Evolutionary conservation across 2,888 invertebrate genomes (phyloP).

Genomic region (Ceriagrion tenellum): DNA sequence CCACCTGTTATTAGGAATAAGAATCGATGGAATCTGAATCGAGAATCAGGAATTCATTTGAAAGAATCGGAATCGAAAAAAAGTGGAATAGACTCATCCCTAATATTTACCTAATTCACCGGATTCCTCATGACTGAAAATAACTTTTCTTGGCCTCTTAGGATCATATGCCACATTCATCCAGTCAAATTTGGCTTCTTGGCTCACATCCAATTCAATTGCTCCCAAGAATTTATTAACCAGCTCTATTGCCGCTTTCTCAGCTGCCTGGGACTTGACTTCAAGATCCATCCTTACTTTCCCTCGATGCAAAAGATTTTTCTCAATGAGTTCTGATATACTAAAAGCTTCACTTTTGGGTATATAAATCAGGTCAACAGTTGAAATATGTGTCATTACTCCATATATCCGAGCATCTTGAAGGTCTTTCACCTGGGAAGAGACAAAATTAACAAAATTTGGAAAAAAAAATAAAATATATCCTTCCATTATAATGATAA

Average conservation of each 20-base stretch:
- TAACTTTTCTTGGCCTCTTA: conserved; percentile 76
- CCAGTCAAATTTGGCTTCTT: conserved; percentile 83
- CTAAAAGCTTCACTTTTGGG: conserved; percentile 82
- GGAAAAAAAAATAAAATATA: too few species aligned
- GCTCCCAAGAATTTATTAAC: conserved; percentile 87
- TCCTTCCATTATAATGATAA: too few species aligned
- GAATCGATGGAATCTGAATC: too few species aligned
- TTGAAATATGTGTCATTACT: conserved; percentile 83
- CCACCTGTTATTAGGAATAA: too few species aligned
- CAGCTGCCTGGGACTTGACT: conserved; percentile 84
- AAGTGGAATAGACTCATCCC: too few species aligned
- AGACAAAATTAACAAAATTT: neutral
- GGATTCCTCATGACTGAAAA: neutral
- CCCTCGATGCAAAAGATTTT: conserved; percentile 82
- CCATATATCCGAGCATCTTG: conserved; percentile 87
- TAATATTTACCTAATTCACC: neutral
- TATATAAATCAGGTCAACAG: conserved; percentile 82
- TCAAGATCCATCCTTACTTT: conserved; percentile 79
- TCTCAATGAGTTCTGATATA: conserved; percentile 82
- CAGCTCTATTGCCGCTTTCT: conserved; percentile 88
- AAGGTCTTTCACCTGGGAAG: conserved; percentile 83
- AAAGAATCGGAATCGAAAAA: too few species aligned
- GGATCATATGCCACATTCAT: conserved; percentile 82
- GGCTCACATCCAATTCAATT: conserved; percentile 80
- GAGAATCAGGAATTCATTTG: too few species aligned